phyloP scores from a whole-genome alignment of 1,140 invertebrate genomes.

The Armadillidium nasatum region DNA sequence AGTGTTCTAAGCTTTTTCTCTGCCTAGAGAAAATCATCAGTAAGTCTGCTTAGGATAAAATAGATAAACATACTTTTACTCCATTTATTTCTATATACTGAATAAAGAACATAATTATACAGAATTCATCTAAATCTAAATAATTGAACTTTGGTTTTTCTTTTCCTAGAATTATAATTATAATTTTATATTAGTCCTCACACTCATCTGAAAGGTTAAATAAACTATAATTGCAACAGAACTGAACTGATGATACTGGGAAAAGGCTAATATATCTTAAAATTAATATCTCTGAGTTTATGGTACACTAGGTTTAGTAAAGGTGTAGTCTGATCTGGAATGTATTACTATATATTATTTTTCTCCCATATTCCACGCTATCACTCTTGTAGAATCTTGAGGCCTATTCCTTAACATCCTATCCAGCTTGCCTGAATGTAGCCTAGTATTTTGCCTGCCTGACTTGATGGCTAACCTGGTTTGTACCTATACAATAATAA shows the following conservation, averaged over 20 bases:
- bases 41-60: slow-evolving; percentile 1
- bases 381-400: neutral
- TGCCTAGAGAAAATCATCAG: slow-evolving; percentile 5
- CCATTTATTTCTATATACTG: neutral
- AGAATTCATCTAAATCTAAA: neutral
- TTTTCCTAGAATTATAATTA: neutral
- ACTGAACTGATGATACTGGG: neutral
- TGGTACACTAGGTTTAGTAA: neutral
- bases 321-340: neutral
- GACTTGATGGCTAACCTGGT: neutral
- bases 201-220: neutral
- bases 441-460: neutral
- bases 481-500: slow-evolving; percentile 14
- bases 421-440: neutral
- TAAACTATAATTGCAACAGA: neutral
- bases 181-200: neutral
- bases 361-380: neutral
- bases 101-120: neutral
- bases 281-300: neutral
- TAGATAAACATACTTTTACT: neutral
- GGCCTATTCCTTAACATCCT: neutral
- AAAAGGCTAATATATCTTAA: neutral
- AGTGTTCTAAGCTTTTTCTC: neutral
- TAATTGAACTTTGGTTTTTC: neutral
- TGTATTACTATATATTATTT: no score